Conservation (phyloP, 2,888 invertebrate species). For the Platycnemis pennipes region DNA sequence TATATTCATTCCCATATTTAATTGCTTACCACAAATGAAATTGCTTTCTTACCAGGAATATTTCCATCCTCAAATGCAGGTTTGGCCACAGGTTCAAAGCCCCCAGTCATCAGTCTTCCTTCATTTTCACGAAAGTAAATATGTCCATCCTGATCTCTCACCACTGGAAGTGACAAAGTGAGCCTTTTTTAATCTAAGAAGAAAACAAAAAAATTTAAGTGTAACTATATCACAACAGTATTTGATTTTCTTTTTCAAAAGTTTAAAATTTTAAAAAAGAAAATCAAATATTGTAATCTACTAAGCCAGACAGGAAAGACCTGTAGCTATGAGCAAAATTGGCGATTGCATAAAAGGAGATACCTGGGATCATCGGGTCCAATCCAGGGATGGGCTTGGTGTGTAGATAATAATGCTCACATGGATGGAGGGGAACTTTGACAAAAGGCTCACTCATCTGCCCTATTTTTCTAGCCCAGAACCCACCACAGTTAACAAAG, state of each 20-base stretch:
- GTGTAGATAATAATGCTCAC: slow-evolving; percentile 95
- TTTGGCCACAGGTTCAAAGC: slow-evolving; percentile 95
- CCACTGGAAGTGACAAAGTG: slow-evolving; percentile 80
- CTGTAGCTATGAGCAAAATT: background rate
- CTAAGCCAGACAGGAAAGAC: background rate
- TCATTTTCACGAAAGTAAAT: slow-evolving; percentile 92
- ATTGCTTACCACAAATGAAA: background rate
- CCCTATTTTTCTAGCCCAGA: slow-evolving; percentile 96
- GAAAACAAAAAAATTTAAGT: slow-evolving; percentile 58
- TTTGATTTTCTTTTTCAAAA: slow-evolving; percentile 46
- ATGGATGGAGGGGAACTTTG: slow-evolving; percentile 93
- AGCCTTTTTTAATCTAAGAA: slow-evolving; percentile 68
- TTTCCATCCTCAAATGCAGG: slow-evolving; percentile 91
- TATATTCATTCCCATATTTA: no score
- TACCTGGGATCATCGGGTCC: slow-evolving; percentile 91
- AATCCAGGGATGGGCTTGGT: slow-evolving; percentile 90
- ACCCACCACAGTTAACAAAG: slow-evolving; percentile 97
- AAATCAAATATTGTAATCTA: background rate
- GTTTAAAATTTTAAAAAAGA: slow-evolving; percentile 44
- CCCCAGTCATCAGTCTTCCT: slow-evolving; percentile 92
- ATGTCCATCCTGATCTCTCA: slow-evolving; percentile 93
- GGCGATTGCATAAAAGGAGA: slow-evolving; percentile 30
- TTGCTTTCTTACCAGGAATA: slow-evolving; percentile 81
- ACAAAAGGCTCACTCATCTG: slow-evolving; percentile 92
- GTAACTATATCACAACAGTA: slow-evolving; percentile 60